Base-by-base conservation (phyloP, 1,140 invertebrate species). In the Drosophila gunungcola region DNA sequence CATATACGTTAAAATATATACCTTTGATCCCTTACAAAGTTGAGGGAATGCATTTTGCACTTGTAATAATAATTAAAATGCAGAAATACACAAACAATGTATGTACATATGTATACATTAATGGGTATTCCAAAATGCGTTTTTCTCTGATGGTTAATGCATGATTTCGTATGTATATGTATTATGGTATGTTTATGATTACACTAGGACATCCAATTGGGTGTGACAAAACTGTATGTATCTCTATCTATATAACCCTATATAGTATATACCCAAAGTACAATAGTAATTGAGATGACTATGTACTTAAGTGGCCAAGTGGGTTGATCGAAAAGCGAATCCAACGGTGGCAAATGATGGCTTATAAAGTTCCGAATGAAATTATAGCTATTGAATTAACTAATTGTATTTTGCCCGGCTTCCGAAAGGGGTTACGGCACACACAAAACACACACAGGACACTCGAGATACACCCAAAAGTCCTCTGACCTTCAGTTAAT, bases 331-430 rank as follows among this genome's bases (percentile, higher is more conserved):
- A 16, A 16, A n/a, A 49, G 38, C 27, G 43, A 25, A 41, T 36
- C 32, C 43, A 67, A 72, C 45, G 27, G 36, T 32, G 51, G 72
- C 58, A 75, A 74, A 74, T 67, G 57, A 48, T 78, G 65, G 65
- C 76, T 76, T 76, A 67, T 73, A 68, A 68, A 84, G 64, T 70
- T 64, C 51, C 48, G 43, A 75, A 78, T 86, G 39, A 82, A 75
- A 86, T 86, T 82, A 85, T 56, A 65, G 64, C 57, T 62, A 85
- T 86, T 81, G 78, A 86, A 74, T 86, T 81, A 86, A 82, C 58
- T 74, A 86, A 85, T 85, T 86, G 75, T 62, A 73, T 73, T 80
- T 55, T 16, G 61, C 46, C 10, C 42, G 64, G 53, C 46, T 29
- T 29, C n/a, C 36, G 7, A 10, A 29, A n/a, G 39, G 49, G 29